These are phyloP conservation scores for Maconellicoccus hirsutus DNA, from an alignment of 1,140 invertebrate genomes.

Conservation along the genomic window DNA sequence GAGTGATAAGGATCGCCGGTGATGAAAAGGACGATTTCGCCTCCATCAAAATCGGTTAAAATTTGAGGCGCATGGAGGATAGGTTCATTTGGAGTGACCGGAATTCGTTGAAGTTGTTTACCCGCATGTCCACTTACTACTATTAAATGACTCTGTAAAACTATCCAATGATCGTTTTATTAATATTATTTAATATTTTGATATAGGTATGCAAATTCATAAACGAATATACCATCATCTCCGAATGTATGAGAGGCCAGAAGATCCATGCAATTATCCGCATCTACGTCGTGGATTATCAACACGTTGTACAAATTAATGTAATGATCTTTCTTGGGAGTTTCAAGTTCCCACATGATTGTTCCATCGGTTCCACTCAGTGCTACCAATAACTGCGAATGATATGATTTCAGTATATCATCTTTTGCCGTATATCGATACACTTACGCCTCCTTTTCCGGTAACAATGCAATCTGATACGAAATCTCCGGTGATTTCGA, in stretches of 20 bases:
- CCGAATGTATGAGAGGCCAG: constrained; percentile 52
- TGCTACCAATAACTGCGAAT: background rate
- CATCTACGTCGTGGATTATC: constrained; percentile 56
- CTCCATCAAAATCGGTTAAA: constrained; percentile 43
- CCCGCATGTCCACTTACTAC: background rate
- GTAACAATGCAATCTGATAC: constrained; percentile 59
- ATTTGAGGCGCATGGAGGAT: constrained; percentile 59
- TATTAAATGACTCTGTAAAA: background rate
- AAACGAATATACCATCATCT: constrained; percentile 27
- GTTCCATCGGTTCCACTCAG: background rate
- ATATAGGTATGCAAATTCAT: background rate
- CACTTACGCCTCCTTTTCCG: constrained; percentile 54
- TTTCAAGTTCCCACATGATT: constrained; percentile 32
- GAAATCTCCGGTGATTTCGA: constrained; percentile 58
- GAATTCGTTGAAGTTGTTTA: background rate
- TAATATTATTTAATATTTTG: no score
- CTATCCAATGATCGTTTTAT: no score
- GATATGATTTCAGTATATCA: no score
- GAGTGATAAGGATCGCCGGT: constrained; percentile 61
- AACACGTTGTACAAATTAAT: constrained; percentile 54
- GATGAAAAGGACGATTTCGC: constrained; percentile 50
- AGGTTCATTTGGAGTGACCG: constrained; percentile 41
- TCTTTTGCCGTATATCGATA: no score
- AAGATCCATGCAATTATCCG: constrained; percentile 57
- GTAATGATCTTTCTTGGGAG: constrained; percentile 35